These are phyloP conservation scores for Etia nguti DNA, from an alignment of 2,113 vertebrate genomes.

Conservation along the genomic window DNA sequence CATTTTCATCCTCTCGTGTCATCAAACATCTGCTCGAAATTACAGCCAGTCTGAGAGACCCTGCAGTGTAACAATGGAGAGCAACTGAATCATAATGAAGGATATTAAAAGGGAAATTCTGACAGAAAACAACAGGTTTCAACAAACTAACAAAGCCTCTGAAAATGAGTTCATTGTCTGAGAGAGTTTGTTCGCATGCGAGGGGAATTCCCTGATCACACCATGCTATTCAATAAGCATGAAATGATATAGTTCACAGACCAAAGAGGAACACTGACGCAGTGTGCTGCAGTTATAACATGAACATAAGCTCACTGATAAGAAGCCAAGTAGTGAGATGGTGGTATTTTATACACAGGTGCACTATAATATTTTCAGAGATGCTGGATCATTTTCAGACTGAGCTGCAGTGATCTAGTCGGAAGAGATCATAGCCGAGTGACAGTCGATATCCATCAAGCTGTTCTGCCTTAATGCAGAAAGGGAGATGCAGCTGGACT, in stretches of 20 bases:
- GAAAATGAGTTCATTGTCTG: neutral
- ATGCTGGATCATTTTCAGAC: neutral
- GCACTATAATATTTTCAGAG: neutral
- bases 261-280: neutral
- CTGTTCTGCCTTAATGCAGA: neutral
- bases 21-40: conserved; percentile 38
- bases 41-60: neutral
- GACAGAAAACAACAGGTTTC: conserved; percentile 4
- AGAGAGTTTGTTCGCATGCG: conserved; percentile 21
- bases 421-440: neutral
- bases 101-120: conserved; percentile 1
- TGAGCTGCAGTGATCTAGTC: neutral
- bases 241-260: neutral
- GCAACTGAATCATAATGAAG: neutral
- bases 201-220: conserved; percentile 13
- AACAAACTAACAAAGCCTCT: conserved; percentile 6
- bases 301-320: neutral
- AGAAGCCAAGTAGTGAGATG: neutral
- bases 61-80: neutral
- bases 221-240: neutral
- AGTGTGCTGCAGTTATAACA: neutral
- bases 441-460: neutral
- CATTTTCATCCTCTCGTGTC: conserved; percentile 10
- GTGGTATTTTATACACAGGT: neutral
- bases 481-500: conserved; percentile 31